A percentile compares a stretch with the other conserved stretches of the same genome.
Evolutionary conservation across 2,888 invertebrate genomes (phyloP).

Genomic region (Melanargia galathea): DNA sequence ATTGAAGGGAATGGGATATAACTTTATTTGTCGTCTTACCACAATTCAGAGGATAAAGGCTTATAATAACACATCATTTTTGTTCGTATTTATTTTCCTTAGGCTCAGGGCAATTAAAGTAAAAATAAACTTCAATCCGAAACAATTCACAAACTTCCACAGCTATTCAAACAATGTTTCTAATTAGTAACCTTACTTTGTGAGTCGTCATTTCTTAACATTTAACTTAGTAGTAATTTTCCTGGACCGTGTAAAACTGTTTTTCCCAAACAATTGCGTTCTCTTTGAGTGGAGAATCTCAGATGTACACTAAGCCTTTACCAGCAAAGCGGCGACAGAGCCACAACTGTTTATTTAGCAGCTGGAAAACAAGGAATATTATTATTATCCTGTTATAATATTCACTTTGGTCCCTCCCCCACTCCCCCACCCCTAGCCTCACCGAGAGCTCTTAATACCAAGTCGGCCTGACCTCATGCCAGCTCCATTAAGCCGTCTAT

Average conservation of each 20-base stretch:
- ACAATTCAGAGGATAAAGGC: constrained; percentile 2
- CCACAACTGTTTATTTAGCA: constrained; percentile 47
- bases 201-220: constrained; percentile 2
- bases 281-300: constrained; percentile 40
- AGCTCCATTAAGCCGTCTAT: constrained; percentile 81
- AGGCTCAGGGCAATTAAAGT: not conserved
- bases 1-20: not conserved
- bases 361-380: constrained; percentile 55
- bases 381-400: constrained; percentile 72
- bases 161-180: not conserved
- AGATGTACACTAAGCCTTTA: constrained; percentile 40
- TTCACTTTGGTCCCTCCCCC: constrained; percentile 71
- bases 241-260: constrained; percentile 17
- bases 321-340: constrained; percentile 34
- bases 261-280: constrained; percentile 26
- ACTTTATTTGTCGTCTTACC: not conserved
- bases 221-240: not conserved
- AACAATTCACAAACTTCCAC: not conserved
- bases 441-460: constrained; percentile 80
- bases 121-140: not conserved
- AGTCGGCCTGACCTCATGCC: constrained; percentile 79
- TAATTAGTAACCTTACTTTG: not conserved
- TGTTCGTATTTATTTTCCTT: not conserved
- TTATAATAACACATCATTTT: not conserved
- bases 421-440: constrained; percentile 56